Evolutionary conservation across 1,140 invertebrate genomes (phyloP).

Genomic region (Drosophila virilis): DNA sequence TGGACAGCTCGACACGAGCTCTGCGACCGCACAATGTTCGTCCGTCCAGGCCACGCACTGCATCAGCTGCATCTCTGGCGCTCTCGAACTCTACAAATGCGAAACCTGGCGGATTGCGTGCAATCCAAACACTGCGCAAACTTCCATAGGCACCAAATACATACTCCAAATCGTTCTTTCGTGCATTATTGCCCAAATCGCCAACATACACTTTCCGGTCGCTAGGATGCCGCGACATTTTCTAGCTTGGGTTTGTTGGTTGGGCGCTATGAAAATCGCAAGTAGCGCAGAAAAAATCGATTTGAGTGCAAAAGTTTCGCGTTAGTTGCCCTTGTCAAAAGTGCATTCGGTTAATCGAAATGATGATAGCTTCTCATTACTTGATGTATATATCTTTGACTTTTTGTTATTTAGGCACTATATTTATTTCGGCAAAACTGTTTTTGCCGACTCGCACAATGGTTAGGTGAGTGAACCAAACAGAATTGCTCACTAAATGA

Average conservation of each 20-base stretch:
- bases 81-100: conserved; percentile 98
- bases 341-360: conserved; percentile 20
- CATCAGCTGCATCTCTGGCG: conserved; percentile 95
- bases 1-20: conserved; percentile 96
- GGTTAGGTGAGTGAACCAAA: conserved; percentile 25
- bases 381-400: conserved; percentile 8
- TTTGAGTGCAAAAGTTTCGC: conserved; percentile 35
- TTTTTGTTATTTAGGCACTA: conserved; percentile 51
- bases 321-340: conserved; percentile 32
- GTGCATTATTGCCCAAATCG: conserved; percentile 94
- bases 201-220: conserved; percentile 99
- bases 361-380: conserved; percentile 40
- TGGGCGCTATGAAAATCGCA: conserved; percentile 61
- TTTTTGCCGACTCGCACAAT: conserved; percentile 41
- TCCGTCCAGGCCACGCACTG: conserved; percentile 89
- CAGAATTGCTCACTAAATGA: conserved; percentile 8
- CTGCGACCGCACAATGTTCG: conserved; percentile 94
- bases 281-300: conserved; percentile 74
- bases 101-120: conserved; percentile 96
- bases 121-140: conserved; percentile 97
- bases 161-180: conserved; percentile 95
- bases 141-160: conserved; percentile 98
- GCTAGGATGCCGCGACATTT: conserved; percentile 91
- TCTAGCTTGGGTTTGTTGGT: conserved; percentile 51
- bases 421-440: conserved; percentile 52